These are phyloP conservation scores for Protonibea diacanthus DNA, from an alignment of 2,797 vertebrate species.

Conservation along the genomic window DNA sequence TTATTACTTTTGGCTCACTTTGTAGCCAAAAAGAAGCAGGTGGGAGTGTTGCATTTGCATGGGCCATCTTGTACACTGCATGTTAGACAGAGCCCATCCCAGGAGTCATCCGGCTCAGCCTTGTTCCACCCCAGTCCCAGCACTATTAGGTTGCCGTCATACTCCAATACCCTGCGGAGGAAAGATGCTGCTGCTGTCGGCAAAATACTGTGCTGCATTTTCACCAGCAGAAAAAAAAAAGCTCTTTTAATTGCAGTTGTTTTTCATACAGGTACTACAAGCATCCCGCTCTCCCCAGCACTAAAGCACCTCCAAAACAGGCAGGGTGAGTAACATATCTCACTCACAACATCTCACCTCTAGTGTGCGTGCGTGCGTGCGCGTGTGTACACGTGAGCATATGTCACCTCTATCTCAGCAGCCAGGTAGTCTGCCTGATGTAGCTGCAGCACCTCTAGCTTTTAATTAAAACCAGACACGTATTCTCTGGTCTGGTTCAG, in stretches of 20 bases:
- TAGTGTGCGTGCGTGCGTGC: slow-evolving; percentile 25
- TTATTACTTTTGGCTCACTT: slow-evolving; percentile 25
- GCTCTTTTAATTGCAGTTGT: slow-evolving; percentile 89
- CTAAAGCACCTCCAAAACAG: slow-evolving; percentile 91
- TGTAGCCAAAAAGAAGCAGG: slow-evolving; percentile 44
- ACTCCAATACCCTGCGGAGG: slow-evolving; percentile 68
- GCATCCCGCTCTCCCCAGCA: slow-evolving; percentile 88
- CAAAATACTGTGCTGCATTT: slow-evolving; percentile 84
- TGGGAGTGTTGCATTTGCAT: slow-evolving; percentile 44
- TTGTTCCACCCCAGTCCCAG: slow-evolving; percentile 69
- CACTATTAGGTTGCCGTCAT: slow-evolving; percentile 77
- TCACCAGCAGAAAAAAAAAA: slow-evolving; percentile 81
- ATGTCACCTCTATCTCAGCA: slow-evolving; percentile 59
- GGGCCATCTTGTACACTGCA: slow-evolving; percentile 54
- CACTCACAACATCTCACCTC: slow-evolving; percentile 58
- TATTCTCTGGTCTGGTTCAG: slow-evolving; percentile 73
- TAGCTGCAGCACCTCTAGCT: slow-evolving; percentile 53
- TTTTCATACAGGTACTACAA: slow-evolving; percentile 89
- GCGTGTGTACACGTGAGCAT: slow-evolving; percentile 11
- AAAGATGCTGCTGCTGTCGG: slow-evolving; percentile 82
- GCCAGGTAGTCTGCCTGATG: slow-evolving; percentile 51
- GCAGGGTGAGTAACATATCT: slow-evolving; percentile 87
- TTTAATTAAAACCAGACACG: slow-evolving; percentile 76
- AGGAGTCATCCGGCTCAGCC: slow-evolving; percentile 65
- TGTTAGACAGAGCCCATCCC: slow-evolving; percentile 62